A percentile compares a stretch with the other conserved stretches of the same genome.
phyloP scores from a whole-genome alignment of 2,113 vertebrate genomes.

The Climacteris rufus region DNA sequence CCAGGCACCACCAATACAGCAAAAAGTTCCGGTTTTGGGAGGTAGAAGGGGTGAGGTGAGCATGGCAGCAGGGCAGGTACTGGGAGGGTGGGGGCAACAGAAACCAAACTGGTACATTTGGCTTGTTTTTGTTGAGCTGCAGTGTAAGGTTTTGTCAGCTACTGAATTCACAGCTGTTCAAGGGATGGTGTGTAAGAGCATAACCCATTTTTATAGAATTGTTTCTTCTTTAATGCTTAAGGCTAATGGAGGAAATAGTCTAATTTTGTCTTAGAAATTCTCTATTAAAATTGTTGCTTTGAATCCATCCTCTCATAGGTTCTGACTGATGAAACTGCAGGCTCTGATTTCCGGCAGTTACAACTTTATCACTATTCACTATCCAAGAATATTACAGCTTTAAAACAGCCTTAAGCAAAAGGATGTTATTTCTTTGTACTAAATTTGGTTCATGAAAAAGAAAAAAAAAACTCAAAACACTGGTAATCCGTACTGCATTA shows the following conservation, averaged over 20 bases:
- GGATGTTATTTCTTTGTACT: slow-evolving; percentile 67
- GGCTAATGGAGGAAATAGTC: slow-evolving; percentile 59
- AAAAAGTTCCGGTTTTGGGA: not conserved
- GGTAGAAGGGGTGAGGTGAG: not conserved
- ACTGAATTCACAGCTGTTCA: not conserved
- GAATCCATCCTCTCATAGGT: slow-evolving; percentile 29
- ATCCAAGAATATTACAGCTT: slow-evolving; percentile 70
- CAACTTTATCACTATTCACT: slow-evolving; percentile 50
- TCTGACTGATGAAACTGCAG: slow-evolving; percentile 36
- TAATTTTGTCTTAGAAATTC: slow-evolving; percentile 47
- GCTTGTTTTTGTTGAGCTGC: not conserved
- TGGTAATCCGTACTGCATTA: slow-evolving; percentile 81
- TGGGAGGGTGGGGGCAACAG: not conserved
- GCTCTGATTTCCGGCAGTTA: slow-evolving; percentile 50
- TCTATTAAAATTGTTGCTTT: slow-evolving; percentile 52
- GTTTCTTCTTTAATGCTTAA: slow-evolving; percentile 68
- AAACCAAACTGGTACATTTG: not conserved
- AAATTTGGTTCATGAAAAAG: slow-evolving; percentile 62
- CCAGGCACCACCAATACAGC: not conserved
- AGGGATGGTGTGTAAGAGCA: slow-evolving; percentile 36
- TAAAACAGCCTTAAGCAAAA: slow-evolving; percentile 75
- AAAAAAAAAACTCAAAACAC: slow-evolving; percentile 65
- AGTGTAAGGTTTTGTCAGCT: not conserved
- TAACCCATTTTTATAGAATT: slow-evolving; percentile 48
- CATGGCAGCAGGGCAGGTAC: rapidly evolving